Conservation (phyloP, 2,888 invertebrate species). For the Oasisia sp. region DNA sequence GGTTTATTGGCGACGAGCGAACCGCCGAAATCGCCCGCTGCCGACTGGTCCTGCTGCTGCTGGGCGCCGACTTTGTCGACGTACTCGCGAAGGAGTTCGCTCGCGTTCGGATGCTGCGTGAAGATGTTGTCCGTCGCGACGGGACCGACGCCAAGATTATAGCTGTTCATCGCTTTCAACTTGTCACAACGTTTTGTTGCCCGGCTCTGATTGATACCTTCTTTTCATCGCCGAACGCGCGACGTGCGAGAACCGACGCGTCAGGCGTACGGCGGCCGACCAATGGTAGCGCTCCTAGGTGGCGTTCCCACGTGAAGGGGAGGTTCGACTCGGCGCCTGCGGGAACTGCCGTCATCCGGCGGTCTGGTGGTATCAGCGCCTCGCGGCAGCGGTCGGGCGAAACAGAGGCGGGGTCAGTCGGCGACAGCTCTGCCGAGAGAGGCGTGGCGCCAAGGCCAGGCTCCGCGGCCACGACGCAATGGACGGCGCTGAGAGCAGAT, state of each 20-base stretch:
- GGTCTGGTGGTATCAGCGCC: background rate
- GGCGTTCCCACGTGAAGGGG: background rate
- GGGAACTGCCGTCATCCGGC: background rate
- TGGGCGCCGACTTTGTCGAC: background rate
- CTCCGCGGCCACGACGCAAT: background rate
- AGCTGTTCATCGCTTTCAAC: constrained; percentile 13
- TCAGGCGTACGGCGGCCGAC: background rate
- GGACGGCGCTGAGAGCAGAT: background rate
- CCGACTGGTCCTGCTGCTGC: constrained; percentile 18
- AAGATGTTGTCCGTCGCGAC: background rate
- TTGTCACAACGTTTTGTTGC: constrained; percentile 17
- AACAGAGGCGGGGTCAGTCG: background rate
- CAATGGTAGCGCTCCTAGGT: background rate
- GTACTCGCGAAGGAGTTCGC: background rate
- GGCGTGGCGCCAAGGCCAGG: background rate
- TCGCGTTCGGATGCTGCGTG: background rate
- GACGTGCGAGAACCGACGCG: background rate
- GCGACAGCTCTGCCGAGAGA: background rate
- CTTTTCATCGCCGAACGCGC: background rate
- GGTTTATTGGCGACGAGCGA: constrained; percentile 50
- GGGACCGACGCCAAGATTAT: constrained; percentile 3
- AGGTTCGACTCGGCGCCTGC: background rate
- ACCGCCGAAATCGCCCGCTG: constrained; percentile 22
- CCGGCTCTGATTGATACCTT: background rate
- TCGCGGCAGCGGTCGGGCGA: background rate